Evolutionary conservation across 2,113 vertebrate genomes (phyloP), one percentile per base, ranked within the genome.

Genomic region (Brienomyrus brachyistius): DNA sequence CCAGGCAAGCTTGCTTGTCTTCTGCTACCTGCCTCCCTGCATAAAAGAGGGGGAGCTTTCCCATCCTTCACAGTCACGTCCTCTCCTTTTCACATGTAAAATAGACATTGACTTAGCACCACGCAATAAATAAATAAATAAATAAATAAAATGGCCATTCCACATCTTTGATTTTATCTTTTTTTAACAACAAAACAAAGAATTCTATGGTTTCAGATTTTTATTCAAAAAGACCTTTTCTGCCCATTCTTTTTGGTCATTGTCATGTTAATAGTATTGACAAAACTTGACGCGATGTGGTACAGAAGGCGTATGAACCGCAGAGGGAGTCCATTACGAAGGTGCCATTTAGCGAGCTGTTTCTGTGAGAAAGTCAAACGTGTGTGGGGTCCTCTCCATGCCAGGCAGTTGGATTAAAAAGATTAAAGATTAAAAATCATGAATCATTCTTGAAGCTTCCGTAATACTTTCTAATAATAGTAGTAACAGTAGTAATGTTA

Each of bases 71-170:
- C 94, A 89, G 51, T 95, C 94, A 95, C 92, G 91, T 88, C 93
- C 94, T 91, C 91, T 94, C 92, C 94, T 95, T 95, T 98, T 97
- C 96, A 97, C 95, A 97, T 98, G 97, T 97, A 97, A 98, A 98
- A 97, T 97, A 97, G 96, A 97, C 96, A 97, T 98, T 97, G 97
- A 97, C 93, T 94, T 92, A 91, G 94, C 96, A 95, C 95, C 96
- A 96, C 95, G 96, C 94, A 4, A 21, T 56, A 56, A 56, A 56
- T 56, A 27, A 97, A 95, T 77, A 89, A 94, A 54, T 10, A 23
- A 54, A 27, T 17, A 62, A 89, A 82, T 94, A 96, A 97, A 98
- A 97, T 96, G 96, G 97, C 96, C 96, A 95, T 95, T 56, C 95
- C 94, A 96, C 95, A 94, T 96, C 97, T 97, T 97, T 97, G 96